A percentile compares a stretch with the other conserved stretches of the same genome.
Evolutionary conservation across 2,888 invertebrate genomes (phyloP).

Genomic region (Pollenia amentaria): DNA sequence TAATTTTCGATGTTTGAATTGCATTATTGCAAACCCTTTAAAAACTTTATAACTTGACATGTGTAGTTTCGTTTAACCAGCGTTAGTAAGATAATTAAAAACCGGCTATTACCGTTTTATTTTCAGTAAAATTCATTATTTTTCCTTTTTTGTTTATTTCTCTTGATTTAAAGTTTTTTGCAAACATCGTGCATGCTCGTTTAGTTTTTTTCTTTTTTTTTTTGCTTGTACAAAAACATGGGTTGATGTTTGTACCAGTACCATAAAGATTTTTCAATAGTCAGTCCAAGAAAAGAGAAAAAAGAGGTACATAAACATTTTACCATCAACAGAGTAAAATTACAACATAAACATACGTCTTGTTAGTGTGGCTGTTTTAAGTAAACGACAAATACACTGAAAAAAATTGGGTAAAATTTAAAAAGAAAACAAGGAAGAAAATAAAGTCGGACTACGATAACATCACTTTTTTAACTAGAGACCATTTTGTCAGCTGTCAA

Average conservation of each 20-base stretch:
- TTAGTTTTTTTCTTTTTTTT: conserved; percentile 45
- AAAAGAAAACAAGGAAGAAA: too few species aligned
- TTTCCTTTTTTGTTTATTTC: conserved; percentile 14
- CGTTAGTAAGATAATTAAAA: background rate
- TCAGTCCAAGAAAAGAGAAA: conserved; percentile 28
- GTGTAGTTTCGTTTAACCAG: background rate
- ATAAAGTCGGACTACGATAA: too few species aligned
- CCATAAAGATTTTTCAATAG: conserved; percentile 29
- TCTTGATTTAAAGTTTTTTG: conserved; percentile 57
- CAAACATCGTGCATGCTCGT: conserved; percentile 59
- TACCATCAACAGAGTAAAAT: conserved; percentile 55
- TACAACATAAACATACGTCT: conserved; percentile 52
- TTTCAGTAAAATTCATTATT: background rate
- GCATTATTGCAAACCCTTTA: too few species aligned
- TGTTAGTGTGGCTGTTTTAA: conserved; percentile 48
- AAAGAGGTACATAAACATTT: conserved; percentile 43
- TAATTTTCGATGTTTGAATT: too few species aligned
- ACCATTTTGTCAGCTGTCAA: too few species aligned
- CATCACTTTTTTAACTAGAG: too few species aligned
- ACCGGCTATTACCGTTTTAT: background rate
- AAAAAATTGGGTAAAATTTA: background rate
- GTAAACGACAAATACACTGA: conserved; percentile 52
- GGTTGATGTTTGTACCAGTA: conserved; percentile 43
- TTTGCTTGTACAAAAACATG: conserved; percentile 37
- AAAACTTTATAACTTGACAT: too few species aligned